Evolutionary conservation across 2,113 vertebrate species (phyloP).

Genomic region (Laticauda colubrina): DNA sequence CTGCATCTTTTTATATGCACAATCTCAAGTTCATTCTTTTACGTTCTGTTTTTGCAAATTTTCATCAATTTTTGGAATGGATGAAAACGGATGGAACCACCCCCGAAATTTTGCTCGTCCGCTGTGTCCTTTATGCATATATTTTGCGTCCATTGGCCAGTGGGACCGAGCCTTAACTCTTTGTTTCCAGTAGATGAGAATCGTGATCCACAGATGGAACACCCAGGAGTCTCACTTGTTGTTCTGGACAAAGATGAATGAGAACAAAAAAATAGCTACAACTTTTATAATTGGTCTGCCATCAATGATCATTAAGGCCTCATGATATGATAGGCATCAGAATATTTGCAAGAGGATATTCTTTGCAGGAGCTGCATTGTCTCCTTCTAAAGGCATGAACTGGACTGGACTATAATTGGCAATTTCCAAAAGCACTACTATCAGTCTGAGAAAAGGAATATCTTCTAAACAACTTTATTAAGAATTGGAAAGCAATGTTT

Average conservation of each 20-base stretch:
- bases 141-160: too few relatives aligned
- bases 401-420: background rate
- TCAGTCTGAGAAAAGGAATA: background rate
- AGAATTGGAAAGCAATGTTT: slow-evolving; percentile 30
- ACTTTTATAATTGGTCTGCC: slow-evolving; percentile 43
- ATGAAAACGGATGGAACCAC: too few relatives aligned
- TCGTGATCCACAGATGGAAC: slow-evolving; percentile 52
- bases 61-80: too few relatives aligned
- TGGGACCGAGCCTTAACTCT: too few relatives aligned
- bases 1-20: too few relatives aligned
- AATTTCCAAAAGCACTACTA: slow-evolving; percentile 20
- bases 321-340: slow-evolving; percentile 27
- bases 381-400: slow-evolving; percentile 11
- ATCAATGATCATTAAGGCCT: slow-evolving; percentile 9
- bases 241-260: slow-evolving; percentile 52
- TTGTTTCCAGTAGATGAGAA: slow-evolving; percentile 49
- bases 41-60: too few relatives aligned
- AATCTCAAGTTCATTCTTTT: too few relatives aligned
- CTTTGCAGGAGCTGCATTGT: background rate
- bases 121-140: too few relatives aligned
- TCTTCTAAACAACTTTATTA: slow-evolving; percentile 16
- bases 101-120: too few relatives aligned
- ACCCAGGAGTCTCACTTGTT: slow-evolving; percentile 46
- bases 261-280: slow-evolving; percentile 40
- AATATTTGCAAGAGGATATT: slow-evolving; percentile 28